Percentiles rank a stretch among this genome's conserved stretches.
These are phyloP conservation scores for Rhamnusium bicolor DNA, from an alignment of 2,888 invertebrate species.

Conservation along the genomic window DNA sequence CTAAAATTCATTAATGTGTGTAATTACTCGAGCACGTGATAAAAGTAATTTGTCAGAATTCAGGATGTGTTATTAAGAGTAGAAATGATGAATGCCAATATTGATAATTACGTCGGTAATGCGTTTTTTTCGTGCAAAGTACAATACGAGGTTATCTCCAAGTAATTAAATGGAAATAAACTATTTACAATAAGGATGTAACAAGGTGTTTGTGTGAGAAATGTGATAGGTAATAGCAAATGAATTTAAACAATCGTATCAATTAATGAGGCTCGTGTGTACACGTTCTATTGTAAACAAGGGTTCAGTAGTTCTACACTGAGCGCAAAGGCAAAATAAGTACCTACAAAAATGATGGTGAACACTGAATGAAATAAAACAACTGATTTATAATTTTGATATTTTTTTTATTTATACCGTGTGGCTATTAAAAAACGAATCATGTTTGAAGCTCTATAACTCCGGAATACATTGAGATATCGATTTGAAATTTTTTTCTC, in stretches of 20 bases:
- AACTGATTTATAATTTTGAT: too few species aligned
- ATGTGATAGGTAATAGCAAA: background rate
- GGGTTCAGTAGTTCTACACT: too few species aligned
- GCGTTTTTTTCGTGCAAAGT: background rate
- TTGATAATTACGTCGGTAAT: background rate
- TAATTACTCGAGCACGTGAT: slow-evolving; percentile 25
- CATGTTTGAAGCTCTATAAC: too few species aligned
- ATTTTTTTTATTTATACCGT: too few species aligned
- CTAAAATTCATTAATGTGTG: slow-evolving; percentile 26
- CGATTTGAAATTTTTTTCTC: too few species aligned
- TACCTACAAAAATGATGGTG: too few species aligned
- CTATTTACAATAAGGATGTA: background rate
- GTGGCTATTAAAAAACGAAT: too few species aligned
- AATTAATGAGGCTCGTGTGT: background rate
- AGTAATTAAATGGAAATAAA: slow-evolving; percentile 4
- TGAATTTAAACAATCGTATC: background rate
- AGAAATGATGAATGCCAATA: background rate
- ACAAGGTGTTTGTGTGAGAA: background rate
- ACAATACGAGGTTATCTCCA: background rate
- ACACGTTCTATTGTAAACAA: too few species aligned
- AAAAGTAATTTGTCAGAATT: slow-evolving; percentile 17
- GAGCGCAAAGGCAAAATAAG: too few species aligned
- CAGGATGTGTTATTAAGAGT: background rate
- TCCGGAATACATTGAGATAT: too few species aligned
- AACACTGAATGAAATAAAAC: too few species aligned